Conservation (phyloP, 2,113 vertebrate genomes). For the Bettongia penicillata region DNA sequence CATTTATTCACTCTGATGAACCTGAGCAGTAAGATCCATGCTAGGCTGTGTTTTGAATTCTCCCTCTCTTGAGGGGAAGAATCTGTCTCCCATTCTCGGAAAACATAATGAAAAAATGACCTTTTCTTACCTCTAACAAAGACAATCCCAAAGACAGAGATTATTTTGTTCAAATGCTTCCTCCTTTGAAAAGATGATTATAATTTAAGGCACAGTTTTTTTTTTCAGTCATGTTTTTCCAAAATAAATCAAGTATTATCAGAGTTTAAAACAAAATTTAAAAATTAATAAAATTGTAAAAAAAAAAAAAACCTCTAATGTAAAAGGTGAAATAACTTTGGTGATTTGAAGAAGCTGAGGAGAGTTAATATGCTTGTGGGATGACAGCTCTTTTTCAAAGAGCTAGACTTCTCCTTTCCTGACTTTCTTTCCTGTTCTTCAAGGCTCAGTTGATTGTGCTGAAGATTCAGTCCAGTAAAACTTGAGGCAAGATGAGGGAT, state of each 20-base stretch:
- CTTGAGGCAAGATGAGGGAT: neutral
- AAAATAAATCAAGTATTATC: neutral
- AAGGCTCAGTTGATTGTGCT: neutral
- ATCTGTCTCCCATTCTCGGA: neutral
- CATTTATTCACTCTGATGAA: neutral
- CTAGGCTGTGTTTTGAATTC: neutral
- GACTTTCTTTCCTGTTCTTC: neutral
- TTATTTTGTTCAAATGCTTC: neutral
- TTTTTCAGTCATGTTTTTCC: neutral
- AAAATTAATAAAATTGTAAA: no score
- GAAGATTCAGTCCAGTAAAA: neutral
- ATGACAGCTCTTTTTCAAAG: neutral
- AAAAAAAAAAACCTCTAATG: no score
- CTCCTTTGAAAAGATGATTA: neutral
- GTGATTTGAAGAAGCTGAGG: neutral
- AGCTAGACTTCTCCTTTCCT: neutral
- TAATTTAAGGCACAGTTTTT: neutral
- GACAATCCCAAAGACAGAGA: neutral
- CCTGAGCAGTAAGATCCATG: neutral
- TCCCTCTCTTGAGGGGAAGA: neutral
- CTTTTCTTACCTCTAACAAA: neutral
- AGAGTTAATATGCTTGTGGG: neutral
- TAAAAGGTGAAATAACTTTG: neutral
- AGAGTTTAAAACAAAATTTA: neutral
- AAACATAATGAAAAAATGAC: neutral